Evolutionary conservation across 2,797 vertebrate genomes (phyloP), one percentile per base, ranked within the genome.

Genomic region (Sebastes paucispinis): DNA sequence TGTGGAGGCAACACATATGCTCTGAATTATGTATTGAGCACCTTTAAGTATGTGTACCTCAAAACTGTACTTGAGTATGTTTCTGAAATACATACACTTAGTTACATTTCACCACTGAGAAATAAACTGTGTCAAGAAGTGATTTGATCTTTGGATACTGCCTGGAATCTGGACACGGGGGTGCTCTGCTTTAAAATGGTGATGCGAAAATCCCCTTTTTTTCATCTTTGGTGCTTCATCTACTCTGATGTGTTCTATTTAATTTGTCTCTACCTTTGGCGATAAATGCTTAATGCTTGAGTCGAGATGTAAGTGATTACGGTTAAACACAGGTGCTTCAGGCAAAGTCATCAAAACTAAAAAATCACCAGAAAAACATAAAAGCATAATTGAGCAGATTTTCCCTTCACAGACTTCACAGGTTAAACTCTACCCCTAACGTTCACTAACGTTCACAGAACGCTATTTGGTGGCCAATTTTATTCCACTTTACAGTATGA

Each of bases 271-370:
- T 25, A 16, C 69, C 34, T 79, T 62, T 52, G 25, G 64, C n/a
- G 3, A 59, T 34, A 36, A 79, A 36, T 16, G 16, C 59, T 69
- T 58, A 36, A n/a, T 20, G 43, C 31, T 54, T 63, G 18, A 77
- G 34, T 79, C 72, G 63, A 80, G 59, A 72, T 73, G 75, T 71
- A 62, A 34, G 81, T 24, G 34, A 80, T 85, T 85, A 47, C 66
- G 73, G 69, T 79, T 62, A 25, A 57, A 57, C 58, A 32, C 39
- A 60, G 25, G 43, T 1, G 24, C 69, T 66, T 34, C 13, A n/a
- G 80, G 78, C 69, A 43, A 60, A 79, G 70, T 73, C 79, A 73
- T 70, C 62, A 76, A 77, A 77, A 77, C 47, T 5, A 62, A 50
- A 62, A 58, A 77, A 80, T 75, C 8, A 72, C 24, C 59, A 73